Evolutionary conservation across 2,113 vertebrate species (phyloP).

Genomic region (Mandrillus leucophaeus): DNA sequence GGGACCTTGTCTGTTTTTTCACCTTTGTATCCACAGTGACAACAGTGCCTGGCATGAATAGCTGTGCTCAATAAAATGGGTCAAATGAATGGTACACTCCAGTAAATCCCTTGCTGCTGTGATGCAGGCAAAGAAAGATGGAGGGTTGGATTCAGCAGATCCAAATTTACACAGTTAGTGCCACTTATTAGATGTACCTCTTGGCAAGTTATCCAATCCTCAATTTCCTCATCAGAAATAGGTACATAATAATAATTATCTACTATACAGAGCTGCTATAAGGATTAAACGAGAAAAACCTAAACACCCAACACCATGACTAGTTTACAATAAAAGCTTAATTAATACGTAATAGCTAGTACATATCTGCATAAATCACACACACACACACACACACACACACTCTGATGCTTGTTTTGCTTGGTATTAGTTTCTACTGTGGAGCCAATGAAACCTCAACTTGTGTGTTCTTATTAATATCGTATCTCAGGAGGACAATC

Average conservation of each 20-base stretch:
- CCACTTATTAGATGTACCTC: background rate
- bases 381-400: background rate
- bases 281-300: background rate
- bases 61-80: background rate
- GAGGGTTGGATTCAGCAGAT: background rate
- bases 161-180: background rate
- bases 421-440: background rate
- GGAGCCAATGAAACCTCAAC: background rate
- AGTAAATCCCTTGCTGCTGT: no score
- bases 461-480: background rate
- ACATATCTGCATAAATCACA: background rate
- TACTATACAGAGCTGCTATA: background rate
- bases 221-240: conserved; percentile 14
- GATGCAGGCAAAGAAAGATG: background rate
- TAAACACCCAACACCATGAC: background rate
- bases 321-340: background rate
- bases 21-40: background rate
- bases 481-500: background rate
- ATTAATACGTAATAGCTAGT: background rate
- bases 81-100: background rate
- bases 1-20: background rate
- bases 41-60: background rate
- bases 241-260: background rate
- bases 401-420: background rate
- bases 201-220: background rate